Base-by-base conservation (phyloP, 2,113 vertebrate species). In the Podilymbus podiceps region DNA sequence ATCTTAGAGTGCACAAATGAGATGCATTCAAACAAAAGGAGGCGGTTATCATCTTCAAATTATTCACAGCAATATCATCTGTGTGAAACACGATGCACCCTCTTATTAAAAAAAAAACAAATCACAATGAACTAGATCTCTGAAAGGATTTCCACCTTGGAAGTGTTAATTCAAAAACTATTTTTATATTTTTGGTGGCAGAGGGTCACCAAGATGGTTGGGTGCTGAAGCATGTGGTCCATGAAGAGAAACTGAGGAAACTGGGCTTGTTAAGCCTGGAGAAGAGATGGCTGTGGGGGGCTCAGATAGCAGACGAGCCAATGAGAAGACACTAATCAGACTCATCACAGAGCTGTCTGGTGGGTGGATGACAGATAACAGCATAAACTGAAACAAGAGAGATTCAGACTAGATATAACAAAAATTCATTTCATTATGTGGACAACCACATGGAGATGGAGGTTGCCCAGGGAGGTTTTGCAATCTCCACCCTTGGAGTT, bases 371-470 rank as follows among this genome's bases (percentile, higher is more conserved):
- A 46, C 38, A 49, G 21, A 14, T 4, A 62, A n/a, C 9, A 73
- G 14, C 13, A 52, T 21, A 18, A 28, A 49, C 6, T 64, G n/a
- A 55, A 84, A 64, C 1, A 17, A 44, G 22, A 52, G 52, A 40
- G 16, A 24, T 38, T n/a, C 24, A 56, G n/a, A 31, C 2, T 22
- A 24, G 6, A 30, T 2, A 27, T 6, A 49, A 52, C 9, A 6
- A 55, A 38, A 62, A 49, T 0, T 1, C 8, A 53, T 66, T 64
- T 38, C 3, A 4, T 7, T 46, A 1, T 30, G 2, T 76, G 44
- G 18, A n/a, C 10, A 30, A 15, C 53, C 42, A 31, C 0, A 0
- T 24, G 60, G 25, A 52, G 22, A 10, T 38, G 3, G 40, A 89
- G 7, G 14, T 18, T 81, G 23, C 8, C 40, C 4, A 20, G 24